phyloP scores from a whole-genome alignment of 2,888 invertebrate species.

The Mythimna impura region DNA sequence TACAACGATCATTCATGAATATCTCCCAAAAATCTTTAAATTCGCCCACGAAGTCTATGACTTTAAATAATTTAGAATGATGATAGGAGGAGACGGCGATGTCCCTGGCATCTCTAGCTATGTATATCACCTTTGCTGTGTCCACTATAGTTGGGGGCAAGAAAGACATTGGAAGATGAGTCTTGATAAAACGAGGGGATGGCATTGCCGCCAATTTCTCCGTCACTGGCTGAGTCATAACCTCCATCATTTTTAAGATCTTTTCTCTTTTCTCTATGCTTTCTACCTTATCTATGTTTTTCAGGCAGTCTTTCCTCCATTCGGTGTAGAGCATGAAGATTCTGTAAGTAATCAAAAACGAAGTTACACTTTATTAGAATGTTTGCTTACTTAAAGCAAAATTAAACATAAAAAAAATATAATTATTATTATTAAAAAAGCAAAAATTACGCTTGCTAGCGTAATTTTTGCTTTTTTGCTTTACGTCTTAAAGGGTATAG shows the following conservation, averaged over 20 bases:
- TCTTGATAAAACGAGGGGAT: conserved; percentile 91
- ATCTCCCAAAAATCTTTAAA: conserved; percentile 92
- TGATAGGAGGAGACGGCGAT: conserved; percentile 94
- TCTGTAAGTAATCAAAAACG: conserved; percentile 8
- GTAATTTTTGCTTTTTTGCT: too few species aligned
- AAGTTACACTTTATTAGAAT: too few species aligned
- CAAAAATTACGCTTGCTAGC: too few species aligned
- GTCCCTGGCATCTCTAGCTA: conserved; percentile 95
- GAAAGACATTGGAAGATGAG: conserved; percentile 93
- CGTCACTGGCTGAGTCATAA: conserved; percentile 35
- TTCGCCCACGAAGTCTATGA: conserved; percentile 83
- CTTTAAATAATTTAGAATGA: conserved; percentile 88
- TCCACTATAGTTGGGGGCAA: conserved; percentile 90
- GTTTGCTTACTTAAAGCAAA: too few species aligned
- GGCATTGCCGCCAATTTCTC: conserved; percentile 56
- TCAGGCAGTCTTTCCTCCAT: conserved; percentile 29
- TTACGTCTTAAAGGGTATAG: too few species aligned
- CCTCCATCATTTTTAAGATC: conserved; percentile 31
- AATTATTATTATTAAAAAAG: too few species aligned
- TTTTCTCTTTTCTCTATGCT: conserved; percentile 11
- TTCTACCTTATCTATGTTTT: conserved; percentile 15
- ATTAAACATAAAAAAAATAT: too few species aligned
- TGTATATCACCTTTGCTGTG: conserved; percentile 91
- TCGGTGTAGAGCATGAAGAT: conserved; percentile 37
- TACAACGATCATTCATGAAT: conserved; percentile 91